Conservation (phyloP, 1,140 invertebrate species). For the Parapsyche elsis region DNA sequence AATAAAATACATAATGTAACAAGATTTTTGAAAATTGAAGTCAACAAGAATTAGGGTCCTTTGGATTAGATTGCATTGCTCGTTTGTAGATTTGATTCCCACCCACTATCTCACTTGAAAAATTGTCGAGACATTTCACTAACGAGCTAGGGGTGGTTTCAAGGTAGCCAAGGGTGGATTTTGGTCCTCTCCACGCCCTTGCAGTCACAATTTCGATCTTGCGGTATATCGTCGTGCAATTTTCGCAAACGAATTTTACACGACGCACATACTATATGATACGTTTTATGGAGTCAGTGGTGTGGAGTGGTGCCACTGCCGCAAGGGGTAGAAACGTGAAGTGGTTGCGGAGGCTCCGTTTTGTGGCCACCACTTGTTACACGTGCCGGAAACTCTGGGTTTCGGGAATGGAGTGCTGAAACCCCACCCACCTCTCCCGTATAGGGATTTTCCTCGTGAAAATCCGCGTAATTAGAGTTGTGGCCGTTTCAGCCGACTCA, state of each 20-base stretch:
- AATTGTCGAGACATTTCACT: slow-evolving; percentile 54
- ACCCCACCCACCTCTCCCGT: too few relatives aligned
- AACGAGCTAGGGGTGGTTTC: slow-evolving; percentile 39
- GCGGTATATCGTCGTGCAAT: too few relatives aligned
- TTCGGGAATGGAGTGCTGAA: neutral
- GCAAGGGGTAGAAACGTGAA: slow-evolving; percentile 20
- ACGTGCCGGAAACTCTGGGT: slow-evolving; percentile 33
- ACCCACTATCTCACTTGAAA: slow-evolving; percentile 49
- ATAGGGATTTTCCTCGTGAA: too few relatives aligned
- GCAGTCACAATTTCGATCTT: too few relatives aligned
- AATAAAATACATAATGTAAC: too few relatives aligned
- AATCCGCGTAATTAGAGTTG: too few relatives aligned
- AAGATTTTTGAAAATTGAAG: neutral
- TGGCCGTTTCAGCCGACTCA: too few relatives aligned
- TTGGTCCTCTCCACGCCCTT: neutral
- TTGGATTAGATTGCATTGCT: slow-evolving; percentile 23
- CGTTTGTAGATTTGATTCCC: slow-evolving; percentile 11
- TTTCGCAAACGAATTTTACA: too few relatives aligned
- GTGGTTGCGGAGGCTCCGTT: slow-evolving; percentile 47
- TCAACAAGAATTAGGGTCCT: too few relatives aligned
- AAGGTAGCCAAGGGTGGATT: neutral
- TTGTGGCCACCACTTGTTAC: slow-evolving; percentile 54
- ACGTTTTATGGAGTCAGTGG: slow-evolving; percentile 2
- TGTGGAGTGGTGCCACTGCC: neutral
- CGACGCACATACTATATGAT: too few relatives aligned